Base-by-base conservation (phyloP, 2,888 invertebrate genomes). In the Athalia rosae region DNA sequence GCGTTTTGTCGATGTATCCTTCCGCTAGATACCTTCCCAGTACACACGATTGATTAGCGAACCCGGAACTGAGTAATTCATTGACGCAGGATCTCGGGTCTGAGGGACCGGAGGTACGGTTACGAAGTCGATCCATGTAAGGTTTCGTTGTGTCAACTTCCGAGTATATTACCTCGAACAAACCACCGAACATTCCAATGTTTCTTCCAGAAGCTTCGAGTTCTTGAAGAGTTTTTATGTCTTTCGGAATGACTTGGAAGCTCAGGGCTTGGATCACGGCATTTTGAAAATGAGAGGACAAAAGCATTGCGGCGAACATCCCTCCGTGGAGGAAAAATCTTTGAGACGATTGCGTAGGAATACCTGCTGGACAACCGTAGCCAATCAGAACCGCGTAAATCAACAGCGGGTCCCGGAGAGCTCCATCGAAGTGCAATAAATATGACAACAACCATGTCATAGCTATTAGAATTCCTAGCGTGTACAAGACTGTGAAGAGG, bases 211-310 rank as follows among this genome's bases (percentile, higher is more conserved):
- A 62, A 62, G 62, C 62, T 62, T 62, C 62, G 9, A 62, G 28
- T 43, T 62, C 62, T n/a, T 62, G 43, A 28, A 62, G 62, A 62
- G 62, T 62, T 62, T 62, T 43, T 43, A 62, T 62, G 62, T 62
- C 62, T 45, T 4, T 62, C 8, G 62, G 62, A n/a, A 62, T 43
- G 62, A 4, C 5, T n/a, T n/a, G 11, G 41, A 43, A 62, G 43
- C 62, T 62, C 62, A 62, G 41, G 11, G 62, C 9, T n/a, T 43
- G 62, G 6, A 66, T 66, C 15, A 66, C 9, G 4, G 66, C n/a
- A 48, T 8, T 66, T 66, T 48, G 45, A 11, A 66, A 66, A 13
- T 47, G 45, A 4, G 15, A 45, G 45, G 66, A 66, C 45, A 66
- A 9, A 8, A 66, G 8, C 45, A 15, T 3, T 8, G 48, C 4